Conservation (phyloP, 2,113 vertebrate genomes). For the Pelobates fuscus region DNA sequence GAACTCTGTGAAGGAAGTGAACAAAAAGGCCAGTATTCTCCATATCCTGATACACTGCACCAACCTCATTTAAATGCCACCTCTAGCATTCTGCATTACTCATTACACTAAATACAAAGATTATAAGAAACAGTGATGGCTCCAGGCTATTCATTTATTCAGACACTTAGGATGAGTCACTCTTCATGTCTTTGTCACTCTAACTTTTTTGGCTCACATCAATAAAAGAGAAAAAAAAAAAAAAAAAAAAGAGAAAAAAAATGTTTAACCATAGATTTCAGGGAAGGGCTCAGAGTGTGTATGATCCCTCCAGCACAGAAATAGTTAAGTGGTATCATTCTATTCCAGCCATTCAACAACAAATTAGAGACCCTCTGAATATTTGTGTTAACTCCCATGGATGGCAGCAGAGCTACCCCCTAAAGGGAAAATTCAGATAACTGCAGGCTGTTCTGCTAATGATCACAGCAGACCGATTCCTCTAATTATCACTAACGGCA, state of each 20-base stretch:
- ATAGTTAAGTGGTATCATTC: neutral
- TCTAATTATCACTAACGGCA: slow-evolving; percentile 32
- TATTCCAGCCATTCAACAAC: neutral
- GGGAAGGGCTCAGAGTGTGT: neutral
- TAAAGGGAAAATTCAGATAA: slow-evolving; percentile 34
- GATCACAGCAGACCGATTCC: slow-evolving; percentile 18
- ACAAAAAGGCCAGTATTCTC: slow-evolving; percentile 6
- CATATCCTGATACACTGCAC: slow-evolving; percentile 29
- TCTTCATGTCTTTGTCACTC: neutral
- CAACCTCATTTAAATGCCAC: slow-evolving; percentile 26
- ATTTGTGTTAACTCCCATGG: slow-evolving; percentile 7
- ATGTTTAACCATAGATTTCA: neutral
- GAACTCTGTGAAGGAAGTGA: slow-evolving; percentile 11
- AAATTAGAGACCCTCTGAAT: slow-evolving; percentile 6
- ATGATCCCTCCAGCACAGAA: neutral
- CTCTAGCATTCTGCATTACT: slow-evolving; percentile 12
- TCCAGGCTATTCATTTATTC: neutral
- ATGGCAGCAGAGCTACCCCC: slow-evolving; percentile 24
- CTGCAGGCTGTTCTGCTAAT: slow-evolving; percentile 32
- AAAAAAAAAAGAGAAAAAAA: neutral
- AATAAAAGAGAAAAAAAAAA: neutral
- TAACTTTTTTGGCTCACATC: neutral
- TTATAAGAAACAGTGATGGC: neutral
- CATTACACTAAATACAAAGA: slow-evolving; percentile 8
- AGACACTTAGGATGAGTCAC: slow-evolving; percentile 11